These are phyloP conservation scores for Sapajus apella DNA, from an alignment of 2,113 vertebrate species.

Conservation along the genomic window DNA sequence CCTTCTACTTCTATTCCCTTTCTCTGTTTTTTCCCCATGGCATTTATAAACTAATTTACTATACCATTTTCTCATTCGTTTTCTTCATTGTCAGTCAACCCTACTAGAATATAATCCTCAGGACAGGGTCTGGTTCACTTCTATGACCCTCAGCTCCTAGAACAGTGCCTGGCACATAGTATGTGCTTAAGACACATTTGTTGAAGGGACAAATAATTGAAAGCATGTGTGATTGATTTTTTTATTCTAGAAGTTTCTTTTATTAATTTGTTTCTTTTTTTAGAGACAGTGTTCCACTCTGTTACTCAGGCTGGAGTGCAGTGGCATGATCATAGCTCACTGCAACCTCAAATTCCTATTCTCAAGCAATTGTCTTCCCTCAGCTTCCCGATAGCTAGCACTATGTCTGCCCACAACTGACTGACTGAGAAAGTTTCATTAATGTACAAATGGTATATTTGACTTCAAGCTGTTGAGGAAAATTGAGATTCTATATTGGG, in stretches of 20 bases:
- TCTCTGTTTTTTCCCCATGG: too few relatives aligned
- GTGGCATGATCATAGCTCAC: not conserved
- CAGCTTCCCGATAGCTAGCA: not conserved
- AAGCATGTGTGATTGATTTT: not conserved
- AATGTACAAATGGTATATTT: not conserved
- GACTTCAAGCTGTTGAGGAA: constrained; percentile 42
- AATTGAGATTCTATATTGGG: constrained; percentile 39
- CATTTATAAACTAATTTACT: not conserved
- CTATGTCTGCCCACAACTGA: not conserved
- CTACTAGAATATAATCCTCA: not conserved
- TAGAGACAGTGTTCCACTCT: not conserved
- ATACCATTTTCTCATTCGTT: not conserved
- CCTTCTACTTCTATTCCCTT: not conserved
- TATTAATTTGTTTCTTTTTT: not conserved
- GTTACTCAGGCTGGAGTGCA: not conserved
- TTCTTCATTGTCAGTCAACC: not conserved
- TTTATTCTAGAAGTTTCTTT: not conserved
- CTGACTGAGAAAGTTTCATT: not conserved
- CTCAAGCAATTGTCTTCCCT: not conserved
- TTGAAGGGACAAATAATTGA: not conserved
- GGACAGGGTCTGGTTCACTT: not conserved
- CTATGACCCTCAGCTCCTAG: not conserved
- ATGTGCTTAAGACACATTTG: not conserved
- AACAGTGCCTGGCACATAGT: not conserved
- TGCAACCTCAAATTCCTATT: not conserved